phyloP scores from a whole-genome alignment of 2,797 vertebrate species.

The Hypotaenidia okinawae region DNA sequence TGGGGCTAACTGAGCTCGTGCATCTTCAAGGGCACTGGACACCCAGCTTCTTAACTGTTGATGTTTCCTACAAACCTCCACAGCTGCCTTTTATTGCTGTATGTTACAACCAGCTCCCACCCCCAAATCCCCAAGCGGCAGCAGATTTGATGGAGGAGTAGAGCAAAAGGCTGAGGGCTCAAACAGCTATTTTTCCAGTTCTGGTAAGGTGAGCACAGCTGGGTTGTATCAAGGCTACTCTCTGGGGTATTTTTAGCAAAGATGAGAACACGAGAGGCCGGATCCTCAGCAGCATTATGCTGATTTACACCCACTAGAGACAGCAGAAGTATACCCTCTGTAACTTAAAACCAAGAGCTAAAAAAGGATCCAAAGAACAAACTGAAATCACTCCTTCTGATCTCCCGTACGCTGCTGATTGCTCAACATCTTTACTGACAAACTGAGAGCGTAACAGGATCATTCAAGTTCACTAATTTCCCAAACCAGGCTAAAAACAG shows the following conservation, averaged over 20 bases:
- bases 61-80: neutral
- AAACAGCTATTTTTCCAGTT: constrained; percentile 11
- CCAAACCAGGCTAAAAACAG: constrained; percentile 80
- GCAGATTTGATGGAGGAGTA: constrained; percentile 26
- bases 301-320: constrained; percentile 45
- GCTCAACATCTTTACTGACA: constrained; percentile 76
- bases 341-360: constrained; percentile 9
- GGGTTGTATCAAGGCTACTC: constrained; percentile 29
- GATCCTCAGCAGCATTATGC: constrained; percentile 7
- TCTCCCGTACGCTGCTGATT: constrained; percentile 53
- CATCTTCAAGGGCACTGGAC: neutral
- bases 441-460: constrained; percentile 65
- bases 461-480: constrained; percentile 80
- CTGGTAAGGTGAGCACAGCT: constrained; percentile 63
- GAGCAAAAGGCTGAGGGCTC: constrained; percentile 12
- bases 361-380: constrained; percentile 34
- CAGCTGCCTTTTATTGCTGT: constrained; percentile 1
- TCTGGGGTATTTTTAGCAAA: constrained; percentile 46
- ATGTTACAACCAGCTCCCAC: neutral
- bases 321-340: neutral
- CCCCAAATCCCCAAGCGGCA: neutral
- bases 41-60: neutral
- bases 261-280: neutral
- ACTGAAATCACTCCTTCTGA: constrained; percentile 46
- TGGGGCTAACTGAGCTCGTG: neutral